Conservation (phyloP, 1,140 invertebrate species). For the Drosophila lowei region DNA sequence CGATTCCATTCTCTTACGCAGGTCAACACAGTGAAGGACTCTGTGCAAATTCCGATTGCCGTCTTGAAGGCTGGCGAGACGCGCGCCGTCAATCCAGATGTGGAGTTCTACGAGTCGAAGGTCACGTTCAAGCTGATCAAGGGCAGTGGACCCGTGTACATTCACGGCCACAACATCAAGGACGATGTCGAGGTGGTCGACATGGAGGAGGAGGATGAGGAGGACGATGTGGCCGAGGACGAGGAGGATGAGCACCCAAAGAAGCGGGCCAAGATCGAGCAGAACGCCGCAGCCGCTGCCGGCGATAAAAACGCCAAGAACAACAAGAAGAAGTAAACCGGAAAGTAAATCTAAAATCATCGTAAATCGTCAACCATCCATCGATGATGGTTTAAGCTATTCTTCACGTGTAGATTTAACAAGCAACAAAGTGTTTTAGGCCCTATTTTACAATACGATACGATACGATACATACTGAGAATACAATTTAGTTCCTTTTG, state of each 20-base stretch:
- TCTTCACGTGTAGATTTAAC: conserved; percentile 66
- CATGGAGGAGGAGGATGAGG: conserved; percentile 91
- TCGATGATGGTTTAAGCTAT: conserved; percentile 57
- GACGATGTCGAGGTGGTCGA: conserved; percentile 88
- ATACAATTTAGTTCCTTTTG: conserved; percentile 70
- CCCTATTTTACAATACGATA: conserved; percentile 57
- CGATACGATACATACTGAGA: conserved; percentile 44
- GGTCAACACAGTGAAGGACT: conserved; percentile 92
- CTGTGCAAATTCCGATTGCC: conserved; percentile 91
- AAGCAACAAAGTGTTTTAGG: conserved; percentile 66
- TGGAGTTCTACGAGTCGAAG: conserved; percentile 92
- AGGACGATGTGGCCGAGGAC: conserved; percentile 86
- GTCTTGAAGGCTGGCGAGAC: conserved; percentile 90
- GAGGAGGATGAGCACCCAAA: conserved; percentile 87
- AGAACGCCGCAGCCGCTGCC: conserved; percentile 85
- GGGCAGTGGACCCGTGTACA: conserved; percentile 90
- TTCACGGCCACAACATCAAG: conserved; percentile 92
- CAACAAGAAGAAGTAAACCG: conserved; percentile 83
- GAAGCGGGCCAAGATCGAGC: conserved; percentile 87
- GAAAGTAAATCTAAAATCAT: neutral
- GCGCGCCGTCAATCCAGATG: conserved; percentile 90
- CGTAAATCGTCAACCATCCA: conserved; percentile 25
- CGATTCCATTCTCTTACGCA: conserved; percentile 63
- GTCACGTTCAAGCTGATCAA: conserved; percentile 91
- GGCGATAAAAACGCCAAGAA: conserved; percentile 85